A percentile compares a stretch with the other conserved stretches of the same genome.
Evolutionary conservation across 2,888 invertebrate species (phyloP).

Genomic region (Ormyrus rosae): DNA sequence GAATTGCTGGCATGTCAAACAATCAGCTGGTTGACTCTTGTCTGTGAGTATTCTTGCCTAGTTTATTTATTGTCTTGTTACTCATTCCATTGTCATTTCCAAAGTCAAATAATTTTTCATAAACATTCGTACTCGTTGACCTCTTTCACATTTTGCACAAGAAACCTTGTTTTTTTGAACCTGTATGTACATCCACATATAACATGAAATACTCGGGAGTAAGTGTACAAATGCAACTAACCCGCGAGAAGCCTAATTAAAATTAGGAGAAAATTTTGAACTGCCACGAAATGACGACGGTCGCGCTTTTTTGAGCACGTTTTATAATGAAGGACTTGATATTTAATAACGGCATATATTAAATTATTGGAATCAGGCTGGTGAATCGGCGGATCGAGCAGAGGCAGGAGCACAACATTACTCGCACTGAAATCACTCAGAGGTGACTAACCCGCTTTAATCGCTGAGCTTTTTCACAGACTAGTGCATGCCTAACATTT

Average conservation of each 20-base stretch:
- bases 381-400: slow-evolving; percentile 83
- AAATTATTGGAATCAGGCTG: slow-evolving; percentile 77
- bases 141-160: too few relatives aligned
- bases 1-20: slow-evolving; percentile 79
- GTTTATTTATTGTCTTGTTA: neutral
- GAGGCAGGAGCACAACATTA: slow-evolving; percentile 82
- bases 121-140: too few relatives aligned
- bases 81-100: neutral
- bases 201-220: too few relatives aligned
- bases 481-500: slow-evolving; percentile 23
- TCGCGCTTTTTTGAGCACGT: neutral
- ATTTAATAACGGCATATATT: slow-evolving; percentile 54
- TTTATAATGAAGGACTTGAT: slow-evolving; percentile 20
- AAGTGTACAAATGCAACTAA: too few relatives aligned
- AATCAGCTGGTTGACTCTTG: slow-evolving; percentile 82
- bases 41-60: slow-evolving; percentile 77
- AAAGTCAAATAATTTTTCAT: too few relatives aligned
- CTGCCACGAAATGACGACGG: neutral
- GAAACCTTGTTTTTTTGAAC: too few relatives aligned
- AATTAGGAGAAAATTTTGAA: too few relatives aligned
- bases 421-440: slow-evolving; percentile 82
- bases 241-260: too few relatives aligned
- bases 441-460: slow-evolving; percentile 76
- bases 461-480: slow-evolving; percentile 10
- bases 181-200: too few relatives aligned